Evolutionary conservation across 2,888 invertebrate genomes (phyloP).

Genomic region (Drosophila conformis): DNA sequence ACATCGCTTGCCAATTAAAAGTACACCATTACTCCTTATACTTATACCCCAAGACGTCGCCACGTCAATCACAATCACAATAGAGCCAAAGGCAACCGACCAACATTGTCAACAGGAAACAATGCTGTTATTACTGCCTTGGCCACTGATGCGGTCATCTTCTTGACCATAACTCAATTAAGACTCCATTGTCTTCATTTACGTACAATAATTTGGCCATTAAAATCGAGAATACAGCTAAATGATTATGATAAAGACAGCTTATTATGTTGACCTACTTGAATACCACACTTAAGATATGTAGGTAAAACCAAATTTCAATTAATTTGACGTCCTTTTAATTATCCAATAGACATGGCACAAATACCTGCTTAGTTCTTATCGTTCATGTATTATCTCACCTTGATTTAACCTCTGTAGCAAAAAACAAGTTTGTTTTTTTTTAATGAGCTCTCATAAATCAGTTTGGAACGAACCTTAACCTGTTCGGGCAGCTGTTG

Average conservation of each 20-base stretch:
- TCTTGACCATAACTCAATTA: slow-evolving; percentile 56
- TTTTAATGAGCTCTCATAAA: slow-evolving; percentile 53
- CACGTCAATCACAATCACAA: slow-evolving; percentile 6
- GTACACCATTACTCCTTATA: slow-evolving; percentile 59
- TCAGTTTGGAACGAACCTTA: slow-evolving; percentile 28
- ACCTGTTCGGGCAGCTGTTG: slow-evolving; percentile 56
- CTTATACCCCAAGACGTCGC: slow-evolving; percentile 17
- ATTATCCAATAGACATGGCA: slow-evolving; percentile 22
- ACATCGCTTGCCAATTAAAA: slow-evolving; percentile 62
- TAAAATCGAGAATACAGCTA: slow-evolving; percentile 3
- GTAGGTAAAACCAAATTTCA: slow-evolving; percentile 1
- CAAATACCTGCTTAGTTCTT: neutral
- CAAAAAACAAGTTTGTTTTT: slow-evolving; percentile 17
- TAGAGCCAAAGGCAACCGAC: slow-evolving; percentile 16
- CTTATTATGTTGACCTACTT: slow-evolving; percentile 6
- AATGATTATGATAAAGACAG: neutral
- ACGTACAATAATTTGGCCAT: slow-evolving; percentile 56
- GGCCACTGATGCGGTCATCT: slow-evolving; percentile 9
- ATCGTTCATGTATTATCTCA: slow-evolving; percentile 12
- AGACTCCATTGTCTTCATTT: slow-evolving; percentile 39
- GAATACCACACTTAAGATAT: neutral
- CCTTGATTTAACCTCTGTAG: neutral
- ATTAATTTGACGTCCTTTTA: slow-evolving; percentile 31
- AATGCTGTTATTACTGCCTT: slow-evolving; percentile 39
- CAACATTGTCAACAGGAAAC: slow-evolving; percentile 24